Percentiles rank a stretch among this genome's conserved stretches.
phyloP scores from a whole-genome alignment of 2,888 invertebrate genomes.

The Luperina nickerlii region DNA sequence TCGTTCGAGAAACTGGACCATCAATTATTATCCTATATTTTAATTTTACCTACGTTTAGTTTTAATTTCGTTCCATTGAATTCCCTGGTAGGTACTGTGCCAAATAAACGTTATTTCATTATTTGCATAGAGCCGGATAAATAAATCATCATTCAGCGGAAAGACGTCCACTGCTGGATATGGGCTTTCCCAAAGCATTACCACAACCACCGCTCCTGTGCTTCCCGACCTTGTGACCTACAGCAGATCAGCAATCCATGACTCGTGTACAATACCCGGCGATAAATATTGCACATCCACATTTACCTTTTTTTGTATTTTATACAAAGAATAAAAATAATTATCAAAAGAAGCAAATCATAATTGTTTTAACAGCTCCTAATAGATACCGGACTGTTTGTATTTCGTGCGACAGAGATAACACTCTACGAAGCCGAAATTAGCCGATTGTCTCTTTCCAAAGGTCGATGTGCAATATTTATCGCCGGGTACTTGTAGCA shows the following conservation, averaged over 20 bases:
- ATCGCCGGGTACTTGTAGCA: no score
- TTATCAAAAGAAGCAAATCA: no score
- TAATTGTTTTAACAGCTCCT: no score
- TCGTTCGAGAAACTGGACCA: no score
- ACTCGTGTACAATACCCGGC: neutral
- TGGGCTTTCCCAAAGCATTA: neutral
- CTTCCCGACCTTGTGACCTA: neutral
- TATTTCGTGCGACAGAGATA: no score
- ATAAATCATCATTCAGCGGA: neutral
- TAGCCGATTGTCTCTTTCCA: no score
- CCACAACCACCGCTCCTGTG: neutral
- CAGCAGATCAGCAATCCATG: neutral
- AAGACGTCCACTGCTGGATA: neutral
- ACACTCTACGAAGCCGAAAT: no score
- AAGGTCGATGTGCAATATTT: no score
- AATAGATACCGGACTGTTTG: no score
- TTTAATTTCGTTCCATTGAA: neutral
- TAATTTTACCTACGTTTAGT: neutral
- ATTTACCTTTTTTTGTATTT: no score
- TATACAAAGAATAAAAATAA: no score
- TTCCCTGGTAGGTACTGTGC: neutral
- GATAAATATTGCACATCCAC: no score
- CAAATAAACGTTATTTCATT: neutral
- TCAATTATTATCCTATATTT: neutral
- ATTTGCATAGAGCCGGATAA: neutral